Evolutionary conservation across 2,113 vertebrate species (phyloP).

Genomic region (Genyomyrus donnyi): DNA sequence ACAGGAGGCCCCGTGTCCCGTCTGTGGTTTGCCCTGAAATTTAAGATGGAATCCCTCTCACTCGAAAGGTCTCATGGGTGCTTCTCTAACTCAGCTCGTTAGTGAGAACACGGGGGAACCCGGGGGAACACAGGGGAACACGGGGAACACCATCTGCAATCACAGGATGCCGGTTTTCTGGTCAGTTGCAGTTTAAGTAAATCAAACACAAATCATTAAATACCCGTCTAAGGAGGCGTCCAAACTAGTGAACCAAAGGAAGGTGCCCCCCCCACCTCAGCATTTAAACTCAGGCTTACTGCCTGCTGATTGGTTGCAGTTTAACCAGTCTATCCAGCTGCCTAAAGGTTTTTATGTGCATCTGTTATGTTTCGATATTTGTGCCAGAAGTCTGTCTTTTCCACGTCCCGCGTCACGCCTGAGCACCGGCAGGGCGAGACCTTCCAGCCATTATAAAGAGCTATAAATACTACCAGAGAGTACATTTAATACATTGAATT

Average conservation of each 20-base stretch:
- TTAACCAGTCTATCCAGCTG: not conserved
- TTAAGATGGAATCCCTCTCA: not conserved
- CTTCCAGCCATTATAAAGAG: not conserved
- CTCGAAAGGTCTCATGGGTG: not conserved
- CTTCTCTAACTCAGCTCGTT: not conserved
- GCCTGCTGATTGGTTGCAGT: not conserved
- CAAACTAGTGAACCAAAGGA: not conserved
- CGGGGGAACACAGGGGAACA: no score
- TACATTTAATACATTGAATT: not conserved
- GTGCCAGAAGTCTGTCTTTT: not conserved
- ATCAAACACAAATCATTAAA: not conserved
- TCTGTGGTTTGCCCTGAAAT: not conserved
- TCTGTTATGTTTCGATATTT: not conserved
- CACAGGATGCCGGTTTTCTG: not conserved
- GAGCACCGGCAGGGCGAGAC: not conserved
- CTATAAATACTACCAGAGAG: not conserved
- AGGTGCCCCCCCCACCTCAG: not conserved
- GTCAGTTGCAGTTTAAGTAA: not conserved
- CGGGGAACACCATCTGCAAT: not conserved
- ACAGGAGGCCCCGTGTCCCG: not conserved
- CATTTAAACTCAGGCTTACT: not conserved
- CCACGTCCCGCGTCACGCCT: not conserved
- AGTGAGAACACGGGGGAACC: not conserved
- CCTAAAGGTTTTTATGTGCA: not conserved
- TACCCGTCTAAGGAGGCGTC: not conserved